A percentile compares a stretch with the other conserved stretches of the same genome.
Conservation (phyloP, 2,888 invertebrate species). For the Plusia festucae region DNA sequence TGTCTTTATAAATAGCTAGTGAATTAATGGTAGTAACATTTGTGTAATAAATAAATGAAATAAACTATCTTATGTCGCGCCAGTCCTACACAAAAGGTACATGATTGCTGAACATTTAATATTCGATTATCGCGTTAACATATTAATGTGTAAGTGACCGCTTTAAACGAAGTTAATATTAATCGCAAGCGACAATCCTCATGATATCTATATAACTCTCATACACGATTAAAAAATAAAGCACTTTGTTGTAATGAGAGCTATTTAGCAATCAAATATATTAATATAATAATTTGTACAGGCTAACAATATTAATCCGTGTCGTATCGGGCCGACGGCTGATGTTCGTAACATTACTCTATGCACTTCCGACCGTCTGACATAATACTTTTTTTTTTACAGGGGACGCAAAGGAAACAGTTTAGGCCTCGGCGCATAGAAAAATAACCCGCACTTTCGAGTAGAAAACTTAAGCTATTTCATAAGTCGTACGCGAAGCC, state of each 20-base stretch:
- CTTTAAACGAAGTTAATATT: conserved; percentile 54
- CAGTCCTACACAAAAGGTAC: conserved; percentile 52
- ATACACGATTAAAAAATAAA: conserved; percentile 76
- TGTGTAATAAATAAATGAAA: conserved; percentile 16
- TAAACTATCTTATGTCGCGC: conserved; percentile 31
- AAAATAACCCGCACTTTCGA: conserved; percentile 53
- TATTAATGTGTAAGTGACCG: conserved; percentile 56
- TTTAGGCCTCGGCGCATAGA: conserved; percentile 64
- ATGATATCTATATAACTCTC: conserved; percentile 68
- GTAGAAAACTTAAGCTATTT: conserved; percentile 61
- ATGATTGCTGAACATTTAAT: conserved; percentile 57
- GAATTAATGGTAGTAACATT: conserved; percentile 16
- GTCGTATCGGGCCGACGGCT: conserved; percentile 60
- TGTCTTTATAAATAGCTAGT: conserved; percentile 46
- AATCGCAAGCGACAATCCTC: conserved; percentile 66
- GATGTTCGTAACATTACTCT: conserved; percentile 63
- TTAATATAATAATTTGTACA: conserved; percentile 81
- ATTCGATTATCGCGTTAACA: conserved; percentile 55
- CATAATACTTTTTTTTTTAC: conserved; percentile 62
- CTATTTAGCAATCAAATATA: conserved; percentile 77
- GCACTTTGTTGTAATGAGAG: conserved; percentile 78
- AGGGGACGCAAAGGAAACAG: conserved; percentile 55
- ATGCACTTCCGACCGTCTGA: conserved; percentile 68
- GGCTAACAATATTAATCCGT: conserved; percentile 68
- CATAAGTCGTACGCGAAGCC: conserved; percentile 59